phyloP scores from a whole-genome alignment of 2,888 invertebrate genomes.

The Scaptomyza caliginosa region DNA sequence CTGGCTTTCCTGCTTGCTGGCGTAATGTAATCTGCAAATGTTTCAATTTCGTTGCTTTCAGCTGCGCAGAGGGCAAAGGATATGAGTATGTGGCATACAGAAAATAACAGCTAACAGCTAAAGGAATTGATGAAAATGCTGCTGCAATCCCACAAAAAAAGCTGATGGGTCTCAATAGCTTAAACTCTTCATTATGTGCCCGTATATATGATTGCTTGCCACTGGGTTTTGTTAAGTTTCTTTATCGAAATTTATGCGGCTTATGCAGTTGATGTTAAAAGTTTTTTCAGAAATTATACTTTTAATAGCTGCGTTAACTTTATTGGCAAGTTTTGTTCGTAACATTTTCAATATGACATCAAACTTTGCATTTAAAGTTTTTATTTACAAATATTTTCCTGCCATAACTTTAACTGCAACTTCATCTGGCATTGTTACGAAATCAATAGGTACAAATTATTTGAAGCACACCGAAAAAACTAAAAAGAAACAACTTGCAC shows the following conservation, averaged over 20 bases:
- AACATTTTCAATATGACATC: not conserved
- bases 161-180: conserved; percentile 2
- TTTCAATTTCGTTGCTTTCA: conserved; percentile 39
- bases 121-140: conserved; percentile 53
- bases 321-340: not conserved
- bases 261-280: not conserved
- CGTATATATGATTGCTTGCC: not conserved
- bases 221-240: not conserved
- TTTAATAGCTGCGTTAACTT: not conserved
- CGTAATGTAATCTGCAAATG: conserved; percentile 64
- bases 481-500: too few species aligned
- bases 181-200: conserved; percentile 1
- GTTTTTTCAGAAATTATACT: not conserved
- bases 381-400: not conserved
- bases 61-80: conserved; percentile 1
- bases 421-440: too few species aligned
- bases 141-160: conserved; percentile 17
- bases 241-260: not conserved
- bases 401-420: too few species aligned
- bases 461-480: too few species aligned
- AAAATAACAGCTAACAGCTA: conserved; percentile 16
- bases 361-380: not conserved
- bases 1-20: conserved; percentile 26
- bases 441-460: too few species aligned
- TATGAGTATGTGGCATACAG: conserved; percentile 13